phyloP scores from a whole-genome alignment of 2,113 vertebrate genomes.

The Paraplagusia blochii region DNA sequence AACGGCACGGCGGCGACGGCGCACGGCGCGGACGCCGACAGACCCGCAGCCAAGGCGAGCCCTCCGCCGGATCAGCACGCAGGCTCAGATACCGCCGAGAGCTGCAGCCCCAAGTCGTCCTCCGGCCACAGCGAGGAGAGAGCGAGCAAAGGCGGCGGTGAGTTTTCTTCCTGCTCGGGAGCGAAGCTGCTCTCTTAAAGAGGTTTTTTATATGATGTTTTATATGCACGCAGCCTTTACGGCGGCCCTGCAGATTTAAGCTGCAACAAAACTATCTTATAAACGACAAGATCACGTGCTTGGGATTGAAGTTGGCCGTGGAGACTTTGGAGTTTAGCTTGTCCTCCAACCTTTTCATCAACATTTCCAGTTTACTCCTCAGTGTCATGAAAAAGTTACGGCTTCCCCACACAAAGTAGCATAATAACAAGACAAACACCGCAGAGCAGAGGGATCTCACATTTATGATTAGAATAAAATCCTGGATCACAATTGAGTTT shows the following conservation, averaged over 20 bases:
- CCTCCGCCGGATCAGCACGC: conserved; percentile 73
- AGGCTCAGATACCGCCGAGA: conserved; percentile 86
- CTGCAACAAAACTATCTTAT: conserved; percentile 96
- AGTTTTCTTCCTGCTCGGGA: conserved; percentile 73
- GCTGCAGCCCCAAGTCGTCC: conserved; percentile 94
- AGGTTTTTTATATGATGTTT: conserved; percentile 98
- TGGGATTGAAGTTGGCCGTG: conserved; percentile 99
- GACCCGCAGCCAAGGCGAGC: conserved; percentile 78
- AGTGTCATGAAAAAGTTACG: too few species aligned
- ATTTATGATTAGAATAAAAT: neutral
- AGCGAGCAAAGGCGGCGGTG: conserved; percentile 87
- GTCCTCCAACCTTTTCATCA: conserved; percentile 24
- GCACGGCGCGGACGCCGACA: conserved; percentile 76
- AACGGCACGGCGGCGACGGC: conserved; percentile 67
- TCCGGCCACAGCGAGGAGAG: conserved; percentile 96
- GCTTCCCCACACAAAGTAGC: neutral
- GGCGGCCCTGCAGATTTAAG: conserved; percentile 95
- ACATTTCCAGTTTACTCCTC: conserved; percentile 5
- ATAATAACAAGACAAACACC: neutral
- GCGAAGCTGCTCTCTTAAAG: conserved; percentile 91
- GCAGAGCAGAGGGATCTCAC: neutral
- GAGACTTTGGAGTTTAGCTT: conserved; percentile 77
- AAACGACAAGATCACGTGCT: conserved; percentile 98
- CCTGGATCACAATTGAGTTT: neutral
- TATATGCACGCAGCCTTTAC: conserved; percentile 99